Base-by-base conservation (phyloP, 2,797 vertebrate genomes). In the Pseudomugil gertrudae region DNA sequence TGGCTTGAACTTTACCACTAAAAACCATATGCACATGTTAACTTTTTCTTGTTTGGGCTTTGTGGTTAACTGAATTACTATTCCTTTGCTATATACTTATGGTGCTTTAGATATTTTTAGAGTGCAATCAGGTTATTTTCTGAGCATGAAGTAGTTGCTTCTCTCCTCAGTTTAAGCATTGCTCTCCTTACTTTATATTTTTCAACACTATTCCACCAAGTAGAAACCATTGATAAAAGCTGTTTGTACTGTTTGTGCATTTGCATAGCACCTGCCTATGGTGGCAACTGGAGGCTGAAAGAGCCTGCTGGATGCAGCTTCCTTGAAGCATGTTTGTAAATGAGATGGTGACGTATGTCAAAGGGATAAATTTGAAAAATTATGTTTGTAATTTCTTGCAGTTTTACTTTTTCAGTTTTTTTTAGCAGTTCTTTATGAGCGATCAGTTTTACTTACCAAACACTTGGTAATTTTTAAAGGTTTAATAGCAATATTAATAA, bases 231-330 rank as follows among this genome's bases (percentile, higher is more conserved):
- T 89, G 83, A 80, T 90, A 84, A 90, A 83, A 88, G 73, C 79
- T 78, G 84, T 90, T 90, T 85, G 83, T 84, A 59, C 78, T 86
- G 84, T 87, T 89, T 90, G 76, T 81, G 84, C 84, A 84, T 85
- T 85, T 80, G 73, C 57, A 65, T 53, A 43, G 65, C 71, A 78
- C 81, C 87, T 88, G 85, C 81, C 92, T 85, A 78, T 83, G 75
- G 78, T 83, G 87, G 81, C 87, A 87, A 84, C 87, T 86, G 80
- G 83, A 85, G 70, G 66, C 93, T 88, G 90, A 92, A 90, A 91
- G 91, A 93, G 36, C 29, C 54, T 19, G 69, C 75, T 80, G 70
- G 67, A 68, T 76, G 45, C 63, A 64, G 66, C 74, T 78, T 85
- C 69, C 64, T 72, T 82, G 70, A 82, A 43, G 27, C 74, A 59